A percentile compares a stretch with the other conserved stretches of the same genome.
Evolutionary conservation across 1,140 invertebrate genomes (phyloP).

Genomic region (Pogonomyrmex barbatus): DNA sequence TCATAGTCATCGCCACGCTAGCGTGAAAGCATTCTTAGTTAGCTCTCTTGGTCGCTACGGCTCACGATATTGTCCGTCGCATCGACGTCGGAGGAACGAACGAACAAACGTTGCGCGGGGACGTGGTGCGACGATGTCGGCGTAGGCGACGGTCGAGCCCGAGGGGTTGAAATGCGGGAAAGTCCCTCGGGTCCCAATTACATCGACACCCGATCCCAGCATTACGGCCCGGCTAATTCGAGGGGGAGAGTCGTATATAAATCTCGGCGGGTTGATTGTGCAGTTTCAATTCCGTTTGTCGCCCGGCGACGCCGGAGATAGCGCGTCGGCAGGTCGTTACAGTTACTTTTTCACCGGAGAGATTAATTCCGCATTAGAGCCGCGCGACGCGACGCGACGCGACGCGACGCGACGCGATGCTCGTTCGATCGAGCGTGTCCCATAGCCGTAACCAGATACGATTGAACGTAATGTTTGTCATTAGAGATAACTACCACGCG

Average conservation of each 20-base stretch:
- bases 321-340: slow-evolving; percentile 57
- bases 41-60: slow-evolving; percentile 5
- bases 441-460: slow-evolving; percentile 56
- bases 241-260: slow-evolving; percentile 82
- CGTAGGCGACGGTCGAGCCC: slow-evolving; percentile 37
- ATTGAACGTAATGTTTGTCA: slow-evolving; percentile 55
- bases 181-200: slow-evolving; percentile 85
- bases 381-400: slow-evolving; percentile 27
- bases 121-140: slow-evolving; percentile 57
- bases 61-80: background rate
- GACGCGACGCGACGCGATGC: slow-evolving; percentile 34
- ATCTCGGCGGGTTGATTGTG: slow-evolving; percentile 82
- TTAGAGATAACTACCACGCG: slow-evolving; percentile 34
- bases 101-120: slow-evolving; percentile 22
- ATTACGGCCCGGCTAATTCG: slow-evolving; percentile 84
- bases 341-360: slow-evolving; percentile 49
- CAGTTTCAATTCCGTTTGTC: slow-evolving; percentile 82
- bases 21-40: slow-evolving; percentile 49
- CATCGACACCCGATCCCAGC: slow-evolving; percentile 83
- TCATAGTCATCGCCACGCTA: slow-evolving; percentile 24
- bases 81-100: slow-evolving; percentile 9
- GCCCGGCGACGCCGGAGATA: slow-evolving; percentile 43
- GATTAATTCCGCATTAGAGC: slow-evolving; percentile 56
- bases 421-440: slow-evolving; percentile 52
- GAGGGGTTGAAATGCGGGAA: slow-evolving; percentile 73